These are phyloP conservation scores for Aphelinus atriplicis DNA, from an alignment of 1,140 invertebrate genomes.

Conservation along the genomic window DNA sequence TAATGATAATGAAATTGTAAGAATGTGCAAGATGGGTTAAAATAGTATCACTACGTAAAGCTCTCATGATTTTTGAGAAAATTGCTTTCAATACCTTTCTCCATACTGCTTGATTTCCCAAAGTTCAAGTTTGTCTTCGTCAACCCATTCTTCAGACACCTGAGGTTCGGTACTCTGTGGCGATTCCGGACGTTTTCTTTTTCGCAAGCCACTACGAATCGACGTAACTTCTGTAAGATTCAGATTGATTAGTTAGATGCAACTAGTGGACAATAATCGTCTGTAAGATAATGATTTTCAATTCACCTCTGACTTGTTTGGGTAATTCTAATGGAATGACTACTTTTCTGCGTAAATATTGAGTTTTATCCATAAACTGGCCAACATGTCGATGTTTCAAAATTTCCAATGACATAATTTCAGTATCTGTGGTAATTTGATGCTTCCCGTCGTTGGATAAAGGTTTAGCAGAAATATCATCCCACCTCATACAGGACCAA, in stretches of 20 bases:
- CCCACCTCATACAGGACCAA: slow-evolving; percentile 94
- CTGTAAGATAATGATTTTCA: slow-evolving; percentile 43
- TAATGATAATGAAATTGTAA: background rate
- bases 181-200: slow-evolving; percentile 89
- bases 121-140: slow-evolving; percentile 93
- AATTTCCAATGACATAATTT: slow-evolving; percentile 93
- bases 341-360: slow-evolving; percentile 92
- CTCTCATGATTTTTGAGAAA: slow-evolving; percentile 13
- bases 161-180: slow-evolving; percentile 90
- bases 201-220: slow-evolving; percentile 90
- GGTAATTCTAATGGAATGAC: slow-evolving; percentile 95
- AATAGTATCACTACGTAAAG: slow-evolving; percentile 14
- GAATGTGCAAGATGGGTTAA: slow-evolving; percentile 3
- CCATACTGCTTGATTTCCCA: slow-evolving; percentile 98
- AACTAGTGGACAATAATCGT: slow-evolving; percentile 17
- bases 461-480: slow-evolving; percentile 89
- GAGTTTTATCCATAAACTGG: slow-evolving; percentile 87
- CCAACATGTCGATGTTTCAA: slow-evolving; percentile 90
- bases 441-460: slow-evolving; percentile 90
- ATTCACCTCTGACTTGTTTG: slow-evolving; percentile 83
- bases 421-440: slow-evolving; percentile 95
- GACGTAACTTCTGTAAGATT: slow-evolving; percentile 84
- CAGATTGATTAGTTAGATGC: background rate
- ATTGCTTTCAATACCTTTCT: slow-evolving; percentile 73
- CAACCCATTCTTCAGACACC: slow-evolving; percentile 93